Percentiles rank a stretch among this genome's conserved stretches.
Conservation (phyloP, 2,888 invertebrate species). For the Tholera decimalis region DNA sequence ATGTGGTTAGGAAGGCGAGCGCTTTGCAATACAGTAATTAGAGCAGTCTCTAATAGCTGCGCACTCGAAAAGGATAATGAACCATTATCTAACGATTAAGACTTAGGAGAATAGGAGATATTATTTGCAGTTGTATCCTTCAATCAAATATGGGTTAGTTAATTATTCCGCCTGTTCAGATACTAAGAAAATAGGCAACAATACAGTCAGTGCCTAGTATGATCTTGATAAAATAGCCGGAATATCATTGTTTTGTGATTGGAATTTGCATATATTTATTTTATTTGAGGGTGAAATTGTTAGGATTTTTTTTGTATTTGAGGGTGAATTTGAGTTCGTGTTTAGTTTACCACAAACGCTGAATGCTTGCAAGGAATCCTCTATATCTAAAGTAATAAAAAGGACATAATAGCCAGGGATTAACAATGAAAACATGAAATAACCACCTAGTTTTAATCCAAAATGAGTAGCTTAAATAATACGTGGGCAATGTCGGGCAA, state of each 20-base stretch:
- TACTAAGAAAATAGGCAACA: background rate
- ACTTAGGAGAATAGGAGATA: slow-evolving; percentile 14
- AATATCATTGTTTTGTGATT: background rate
- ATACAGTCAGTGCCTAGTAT: background rate
- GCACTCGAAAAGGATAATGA: slow-evolving; percentile 40
- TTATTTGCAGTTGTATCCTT: slow-evolving; percentile 33
- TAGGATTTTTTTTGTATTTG: too few species aligned
- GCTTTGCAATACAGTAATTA: slow-evolving; percentile 28
- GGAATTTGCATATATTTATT: background rate
- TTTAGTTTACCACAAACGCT: background rate
- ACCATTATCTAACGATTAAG: slow-evolving; percentile 32
- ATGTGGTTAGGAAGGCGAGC: slow-evolving; percentile 35
- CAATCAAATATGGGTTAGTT: background rate
- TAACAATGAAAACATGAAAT: background rate
- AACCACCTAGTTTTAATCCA: background rate
- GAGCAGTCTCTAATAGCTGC: slow-evolving; percentile 36
- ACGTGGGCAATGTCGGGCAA: background rate
- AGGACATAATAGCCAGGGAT: too few species aligned
- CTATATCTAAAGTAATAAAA: too few species aligned
- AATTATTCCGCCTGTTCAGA: background rate
- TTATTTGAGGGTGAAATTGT: too few species aligned
- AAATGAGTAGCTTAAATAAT: background rate
- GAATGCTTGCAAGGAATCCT: background rate
- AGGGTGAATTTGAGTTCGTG: background rate
- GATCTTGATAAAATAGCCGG: background rate